Evolutionary conservation across 2,888 invertebrate species (phyloP).

Genomic region (Cephus runcator): DNA sequence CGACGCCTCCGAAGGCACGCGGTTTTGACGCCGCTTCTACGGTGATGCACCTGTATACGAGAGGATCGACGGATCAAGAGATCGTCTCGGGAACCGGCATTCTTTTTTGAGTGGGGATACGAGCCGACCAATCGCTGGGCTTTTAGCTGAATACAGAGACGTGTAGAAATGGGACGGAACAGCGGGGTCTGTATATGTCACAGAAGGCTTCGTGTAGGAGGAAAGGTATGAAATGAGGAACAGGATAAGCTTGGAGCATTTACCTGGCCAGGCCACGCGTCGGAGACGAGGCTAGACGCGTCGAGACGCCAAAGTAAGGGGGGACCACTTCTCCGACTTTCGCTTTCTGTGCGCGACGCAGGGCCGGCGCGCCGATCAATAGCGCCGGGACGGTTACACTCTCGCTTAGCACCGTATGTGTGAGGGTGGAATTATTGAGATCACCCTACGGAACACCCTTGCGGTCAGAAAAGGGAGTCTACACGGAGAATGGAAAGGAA

Average conservation of each 20-base stretch:
- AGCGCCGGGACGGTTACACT: slow-evolving; percentile 40
- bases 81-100: neutral
- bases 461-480: slow-evolving; percentile 11
- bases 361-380: slow-evolving; percentile 58
- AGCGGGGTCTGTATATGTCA: slow-evolving; percentile 1
- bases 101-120: no score
- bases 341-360: slow-evolving; percentile 59
- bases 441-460: slow-evolving; percentile 24
- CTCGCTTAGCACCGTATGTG: slow-evolving; percentile 28
- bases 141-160: slow-evolving; percentile 6
- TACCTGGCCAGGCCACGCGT: slow-evolving; percentile 3
- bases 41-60: slow-evolving; percentile 44
- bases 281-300: slow-evolving; percentile 30
- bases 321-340: slow-evolving; percentile 51
- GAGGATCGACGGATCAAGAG: slow-evolving; percentile 21
- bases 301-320: slow-evolving; percentile 48
- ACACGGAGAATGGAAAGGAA: slow-evolving; percentile 14
- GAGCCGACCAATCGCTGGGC: no score
- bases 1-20: slow-evolving; percentile 67
- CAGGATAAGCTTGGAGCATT: neutral
- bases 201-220: no score
- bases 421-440: slow-evolving; percentile 47
- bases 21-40: slow-evolving; percentile 19
- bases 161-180: slow-evolving; percentile 20
- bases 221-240: no score